Conservation (phyloP, 2,888 invertebrate species). For the Cylindroiulus punctatus region DNA sequence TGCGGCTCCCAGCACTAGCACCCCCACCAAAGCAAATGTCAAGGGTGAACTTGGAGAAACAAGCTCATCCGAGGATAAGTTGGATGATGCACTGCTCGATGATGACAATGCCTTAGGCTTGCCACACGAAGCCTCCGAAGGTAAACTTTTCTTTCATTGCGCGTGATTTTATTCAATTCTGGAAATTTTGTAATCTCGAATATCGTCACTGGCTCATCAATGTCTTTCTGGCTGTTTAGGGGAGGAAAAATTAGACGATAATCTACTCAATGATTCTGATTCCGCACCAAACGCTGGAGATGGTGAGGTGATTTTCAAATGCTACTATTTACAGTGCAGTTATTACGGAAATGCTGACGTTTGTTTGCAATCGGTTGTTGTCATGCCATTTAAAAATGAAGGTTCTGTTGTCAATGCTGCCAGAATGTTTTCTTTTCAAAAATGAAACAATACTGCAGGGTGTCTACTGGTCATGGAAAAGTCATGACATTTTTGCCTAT, state of each 20-base stretch:
- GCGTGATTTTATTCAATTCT: neutral
- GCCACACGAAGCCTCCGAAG: neutral
- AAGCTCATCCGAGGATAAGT: neutral
- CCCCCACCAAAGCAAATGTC: neutral
- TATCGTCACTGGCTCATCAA: neutral
- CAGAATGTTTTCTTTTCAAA: too few relatives aligned
- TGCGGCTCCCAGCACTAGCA: neutral
- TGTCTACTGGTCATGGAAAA: too few relatives aligned
- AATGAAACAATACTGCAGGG: too few relatives aligned
- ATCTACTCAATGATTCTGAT: neutral
- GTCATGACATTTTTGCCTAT: too few relatives aligned
- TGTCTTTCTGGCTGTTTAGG: neutral
- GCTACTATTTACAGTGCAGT: neutral
- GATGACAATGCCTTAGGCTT: neutral
- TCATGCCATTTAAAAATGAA: neutral
- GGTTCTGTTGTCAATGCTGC: neutral
- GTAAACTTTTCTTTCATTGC: neutral
- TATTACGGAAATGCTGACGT: neutral
- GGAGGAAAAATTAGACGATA: neutral
- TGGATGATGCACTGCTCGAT: constrained; percentile 5
- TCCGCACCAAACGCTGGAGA: neutral
- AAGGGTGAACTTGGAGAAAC: neutral
- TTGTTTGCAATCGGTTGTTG: neutral
- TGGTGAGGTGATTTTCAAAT: neutral
- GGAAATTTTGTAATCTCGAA: neutral